phyloP scores from a whole-genome alignment of 2,888 invertebrate species.

The Hipparchia sbordonii region DNA sequence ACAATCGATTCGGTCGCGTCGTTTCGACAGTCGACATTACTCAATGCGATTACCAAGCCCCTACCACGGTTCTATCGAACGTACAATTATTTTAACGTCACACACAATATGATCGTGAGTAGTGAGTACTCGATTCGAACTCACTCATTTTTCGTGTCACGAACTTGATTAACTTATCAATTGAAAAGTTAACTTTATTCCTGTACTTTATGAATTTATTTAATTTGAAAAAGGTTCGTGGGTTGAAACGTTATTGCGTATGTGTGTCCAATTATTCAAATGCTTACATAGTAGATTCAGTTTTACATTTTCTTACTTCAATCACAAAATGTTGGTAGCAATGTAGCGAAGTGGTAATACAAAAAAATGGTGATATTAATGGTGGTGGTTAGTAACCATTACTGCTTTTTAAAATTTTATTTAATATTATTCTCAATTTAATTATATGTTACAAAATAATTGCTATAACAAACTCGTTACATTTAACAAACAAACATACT shows the following conservation, averaged over 20 bases:
- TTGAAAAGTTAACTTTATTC: too few relatives aligned
- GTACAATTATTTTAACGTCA: too few relatives aligned
- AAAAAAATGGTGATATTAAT: not conserved
- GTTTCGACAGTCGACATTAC: constrained; percentile 9
- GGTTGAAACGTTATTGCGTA: too few relatives aligned
- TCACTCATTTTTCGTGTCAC: not conserved
- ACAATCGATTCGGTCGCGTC: constrained; percentile 14
- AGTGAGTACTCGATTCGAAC: not conserved
- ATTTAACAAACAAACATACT: not conserved
- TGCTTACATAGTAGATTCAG: too few relatives aligned
- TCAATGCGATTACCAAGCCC: constrained; percentile 12
- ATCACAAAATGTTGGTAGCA: too few relatives aligned
- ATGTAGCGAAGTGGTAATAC: too few relatives aligned
- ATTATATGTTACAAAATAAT: constrained; percentile 5
- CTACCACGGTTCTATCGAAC: constrained; percentile 7
- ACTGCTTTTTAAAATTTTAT: not conserved
- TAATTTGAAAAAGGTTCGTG: too few relatives aligned
- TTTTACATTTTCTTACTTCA: too few relatives aligned
- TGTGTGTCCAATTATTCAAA: too few relatives aligned
- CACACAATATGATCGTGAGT: not conserved
- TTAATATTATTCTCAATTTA: not conserved
- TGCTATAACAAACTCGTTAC: not conserved
- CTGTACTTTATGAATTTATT: too few relatives aligned
- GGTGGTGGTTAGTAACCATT: too few relatives aligned
- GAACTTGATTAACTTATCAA: too few relatives aligned